These are phyloP conservation scores for Penaeus vannamei DNA, from an alignment of 1,140 invertebrate species.

Conservation along the genomic window DNA sequence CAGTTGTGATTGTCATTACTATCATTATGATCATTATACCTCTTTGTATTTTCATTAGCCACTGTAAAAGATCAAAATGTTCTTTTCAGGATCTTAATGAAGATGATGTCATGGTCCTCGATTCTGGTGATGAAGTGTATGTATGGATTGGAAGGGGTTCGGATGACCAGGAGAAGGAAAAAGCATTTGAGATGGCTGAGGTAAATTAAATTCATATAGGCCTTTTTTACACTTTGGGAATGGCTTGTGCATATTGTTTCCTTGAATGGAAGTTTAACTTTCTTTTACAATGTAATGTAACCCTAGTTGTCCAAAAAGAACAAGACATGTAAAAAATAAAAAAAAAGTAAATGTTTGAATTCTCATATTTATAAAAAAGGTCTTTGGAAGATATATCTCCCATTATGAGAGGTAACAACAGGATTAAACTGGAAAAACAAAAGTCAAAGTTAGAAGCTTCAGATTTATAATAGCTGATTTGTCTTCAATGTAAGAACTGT, in stretches of 20 bases:
- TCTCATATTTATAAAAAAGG: constrained; percentile 41
- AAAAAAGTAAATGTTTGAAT: no score
- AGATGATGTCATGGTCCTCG: constrained; percentile 83
- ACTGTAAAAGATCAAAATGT: background rate
- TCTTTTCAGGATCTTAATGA: constrained; percentile 80
- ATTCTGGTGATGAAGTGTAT: constrained; percentile 82
- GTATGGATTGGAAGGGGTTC: constrained; percentile 83
- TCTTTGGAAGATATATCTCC: background rate
- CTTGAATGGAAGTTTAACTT: no score
- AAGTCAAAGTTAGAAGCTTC: background rate
- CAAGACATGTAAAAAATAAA: no score
- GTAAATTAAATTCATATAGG: constrained; percentile 70
- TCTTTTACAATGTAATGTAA: no score
- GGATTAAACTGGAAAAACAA: no score
- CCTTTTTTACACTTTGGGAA: background rate
- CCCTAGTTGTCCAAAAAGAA: no score
- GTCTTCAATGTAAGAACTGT: no score
- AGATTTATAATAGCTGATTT: no score
- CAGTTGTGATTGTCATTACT: no score
- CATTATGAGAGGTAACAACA: background rate
- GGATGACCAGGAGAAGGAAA: constrained; percentile 79
- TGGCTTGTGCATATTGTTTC: background rate
- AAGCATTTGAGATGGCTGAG: constrained; percentile 76
- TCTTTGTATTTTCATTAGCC: background rate
- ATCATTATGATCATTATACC: no score